phyloP scores from a whole-genome alignment of 2,888 invertebrate species.

The Noctua pronuba region DNA sequence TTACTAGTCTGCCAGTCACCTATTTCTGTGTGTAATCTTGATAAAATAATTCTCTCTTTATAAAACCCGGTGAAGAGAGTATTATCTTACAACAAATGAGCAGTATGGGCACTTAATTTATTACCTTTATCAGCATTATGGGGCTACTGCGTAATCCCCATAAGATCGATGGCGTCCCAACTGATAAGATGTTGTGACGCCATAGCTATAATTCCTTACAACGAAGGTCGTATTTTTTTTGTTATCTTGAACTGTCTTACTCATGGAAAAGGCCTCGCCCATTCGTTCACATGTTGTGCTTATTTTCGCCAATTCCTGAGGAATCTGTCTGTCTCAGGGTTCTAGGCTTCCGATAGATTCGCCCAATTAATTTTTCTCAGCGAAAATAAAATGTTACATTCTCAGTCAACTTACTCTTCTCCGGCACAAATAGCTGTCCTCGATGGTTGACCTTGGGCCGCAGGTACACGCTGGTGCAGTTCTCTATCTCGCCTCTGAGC shows the following conservation, averaged over 20 bases:
- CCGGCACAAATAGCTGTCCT: constrained; percentile 93
- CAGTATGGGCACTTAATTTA: background rate
- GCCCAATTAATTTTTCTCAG: background rate
- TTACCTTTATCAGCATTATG: background rate
- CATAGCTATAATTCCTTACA: background rate
- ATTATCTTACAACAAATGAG: background rate
- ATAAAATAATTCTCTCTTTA: background rate
- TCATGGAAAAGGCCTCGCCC: background rate
- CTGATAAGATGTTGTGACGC: background rate
- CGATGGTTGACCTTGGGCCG: constrained; percentile 93
- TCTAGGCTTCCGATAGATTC: background rate
- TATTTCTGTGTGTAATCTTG: background rate
- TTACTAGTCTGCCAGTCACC: too few species aligned
- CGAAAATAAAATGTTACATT: background rate
- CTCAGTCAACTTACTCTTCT: constrained; percentile 86
- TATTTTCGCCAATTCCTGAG: background rate
- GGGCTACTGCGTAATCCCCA: background rate
- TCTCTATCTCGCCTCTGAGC: constrained; percentile 91
- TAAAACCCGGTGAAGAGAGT: background rate
- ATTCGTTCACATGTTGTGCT: background rate
- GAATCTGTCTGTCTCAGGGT: background rate
- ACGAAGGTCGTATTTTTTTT: background rate
- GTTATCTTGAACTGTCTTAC: background rate
- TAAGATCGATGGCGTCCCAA: background rate
- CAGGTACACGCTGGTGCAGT: constrained; percentile 94